Percentiles rank a stretch among this genome's conserved stretches.
Conservation (phyloP, 2,888 invertebrate species). For the Tridacna crocea region DNA sequence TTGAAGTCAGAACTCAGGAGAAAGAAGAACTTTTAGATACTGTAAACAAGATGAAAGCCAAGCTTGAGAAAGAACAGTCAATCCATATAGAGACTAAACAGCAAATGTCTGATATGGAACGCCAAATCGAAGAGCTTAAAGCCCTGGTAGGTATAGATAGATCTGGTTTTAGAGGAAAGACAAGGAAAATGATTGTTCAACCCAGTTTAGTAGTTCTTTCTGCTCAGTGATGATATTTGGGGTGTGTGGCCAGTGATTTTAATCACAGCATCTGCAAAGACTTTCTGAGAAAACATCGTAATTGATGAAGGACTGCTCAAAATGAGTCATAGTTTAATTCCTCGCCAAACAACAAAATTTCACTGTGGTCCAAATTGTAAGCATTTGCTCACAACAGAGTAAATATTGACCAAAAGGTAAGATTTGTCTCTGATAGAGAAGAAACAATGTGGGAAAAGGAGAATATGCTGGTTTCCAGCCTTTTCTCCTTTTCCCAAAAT, state of each 20-base stretch:
- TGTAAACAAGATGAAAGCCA: conserved; percentile 91
- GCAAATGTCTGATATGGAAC: conserved; percentile 88
- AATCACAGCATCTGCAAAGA: too few species aligned
- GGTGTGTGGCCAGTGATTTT: too few species aligned
- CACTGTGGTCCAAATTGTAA: neutral
- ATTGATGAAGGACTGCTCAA: too few species aligned
- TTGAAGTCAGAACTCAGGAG: conserved; percentile 95
- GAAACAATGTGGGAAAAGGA: neutral
- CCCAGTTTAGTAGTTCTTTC: too few species aligned
- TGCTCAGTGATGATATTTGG: too few species aligned
- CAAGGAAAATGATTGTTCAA: too few species aligned
- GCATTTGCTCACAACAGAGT: neutral
- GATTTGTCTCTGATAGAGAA: neutral
- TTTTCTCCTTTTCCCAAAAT: too few species aligned
- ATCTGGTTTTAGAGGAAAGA: too few species aligned
- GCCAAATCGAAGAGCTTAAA: conserved; percentile 87
- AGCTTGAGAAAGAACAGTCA: conserved; percentile 94
- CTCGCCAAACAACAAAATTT: neutral
- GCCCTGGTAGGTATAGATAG: conserved; percentile 67
- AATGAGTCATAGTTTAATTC: neutral
- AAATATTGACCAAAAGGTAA: neutral
- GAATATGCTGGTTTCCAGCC: neutral
- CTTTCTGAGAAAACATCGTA: too few species aligned
- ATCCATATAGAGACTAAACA: conserved; percentile 94
- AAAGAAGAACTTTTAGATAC: conserved; percentile 95